Evolutionary conservation across 2,113 vertebrate species (phyloP).

Genomic region (Menura novaehollandiae): DNA sequence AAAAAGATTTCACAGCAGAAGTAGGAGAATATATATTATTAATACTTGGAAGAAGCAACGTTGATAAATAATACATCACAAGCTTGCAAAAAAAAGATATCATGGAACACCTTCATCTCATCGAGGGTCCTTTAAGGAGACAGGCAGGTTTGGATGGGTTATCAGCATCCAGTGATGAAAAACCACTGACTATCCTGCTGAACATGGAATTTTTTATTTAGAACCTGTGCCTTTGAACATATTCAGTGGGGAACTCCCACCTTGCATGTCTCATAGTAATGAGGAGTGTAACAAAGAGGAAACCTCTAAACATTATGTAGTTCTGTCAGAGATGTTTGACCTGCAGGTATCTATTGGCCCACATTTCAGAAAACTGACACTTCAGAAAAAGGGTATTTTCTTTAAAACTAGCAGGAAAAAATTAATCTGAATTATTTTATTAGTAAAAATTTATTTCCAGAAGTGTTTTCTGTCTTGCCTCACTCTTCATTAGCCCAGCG

Average conservation of each 20-base stretch:
- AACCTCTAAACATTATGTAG: not conserved
- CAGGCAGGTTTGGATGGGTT: not conserved
- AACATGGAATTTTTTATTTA: conserved; percentile 42
- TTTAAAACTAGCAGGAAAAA: not conserved
- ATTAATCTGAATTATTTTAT: not conserved
- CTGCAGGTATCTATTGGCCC: not conserved
- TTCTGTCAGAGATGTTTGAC: conserved; percentile 11
- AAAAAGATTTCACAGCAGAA: not conserved
- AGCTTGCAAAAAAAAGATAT: not conserved
- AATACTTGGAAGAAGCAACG: not conserved
- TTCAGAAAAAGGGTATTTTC: not conserved
- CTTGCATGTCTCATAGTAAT: not conserved
- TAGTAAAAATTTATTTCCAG: conserved; percentile 1
- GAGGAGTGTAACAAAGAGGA: not conserved
- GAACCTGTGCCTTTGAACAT: not conserved
- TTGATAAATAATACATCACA: conserved; percentile 52
- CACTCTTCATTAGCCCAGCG: not conserved
- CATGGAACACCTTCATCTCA: not conserved
- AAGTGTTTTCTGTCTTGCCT: not conserved
- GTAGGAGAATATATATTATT: conserved; percentile 12
- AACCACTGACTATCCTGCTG: not conserved
- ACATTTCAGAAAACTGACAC: not conserved
- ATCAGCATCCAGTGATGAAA: conserved; percentile 8
- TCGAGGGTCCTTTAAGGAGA: not conserved
- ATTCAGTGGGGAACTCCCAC: conserved; percentile 26